A percentile compares a stretch with the other conserved stretches of the same genome.
These are phyloP conservation scores for Strigamia maritima DNA, from an alignment of 2,888 invertebrate species.

Conservation along the genomic window DNA sequence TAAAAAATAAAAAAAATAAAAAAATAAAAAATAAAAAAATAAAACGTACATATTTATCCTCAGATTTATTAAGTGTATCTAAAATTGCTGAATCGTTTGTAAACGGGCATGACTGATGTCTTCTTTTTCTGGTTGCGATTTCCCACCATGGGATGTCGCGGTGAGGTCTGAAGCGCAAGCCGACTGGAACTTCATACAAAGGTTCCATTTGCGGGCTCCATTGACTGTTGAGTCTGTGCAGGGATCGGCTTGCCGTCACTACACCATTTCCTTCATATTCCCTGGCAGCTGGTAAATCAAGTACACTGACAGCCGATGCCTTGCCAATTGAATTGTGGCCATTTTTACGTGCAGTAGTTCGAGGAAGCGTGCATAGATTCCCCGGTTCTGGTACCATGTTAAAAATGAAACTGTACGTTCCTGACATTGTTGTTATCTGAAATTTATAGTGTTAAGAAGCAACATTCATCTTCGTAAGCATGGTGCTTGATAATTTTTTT, in stretches of 20 bases:
- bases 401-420: constrained; percentile 28
- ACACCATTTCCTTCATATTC: constrained; percentile 36
- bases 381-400: constrained; percentile 22
- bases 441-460: constrained; percentile 16
- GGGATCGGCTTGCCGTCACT: constrained; percentile 39
- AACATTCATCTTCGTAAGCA: neutral
- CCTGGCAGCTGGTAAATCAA: constrained; percentile 15
- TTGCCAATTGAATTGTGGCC: neutral
- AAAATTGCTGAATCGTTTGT: constrained; percentile 57
- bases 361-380: constrained; percentile 6
- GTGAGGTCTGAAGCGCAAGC: constrained; percentile 51
- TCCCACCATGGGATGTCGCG: constrained; percentile 85
- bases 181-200: constrained; percentile 51
- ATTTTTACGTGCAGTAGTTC: neutral
- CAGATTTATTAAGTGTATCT: constrained; percentile 11
- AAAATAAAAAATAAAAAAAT: neutral
- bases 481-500: neutral
- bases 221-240: constrained; percentile 42
- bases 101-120: constrained; percentile 76
- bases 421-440: constrained; percentile 32
- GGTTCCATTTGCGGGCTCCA: constrained; percentile 50
- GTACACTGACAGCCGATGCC: constrained; percentile 12
- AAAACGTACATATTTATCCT: constrained; percentile 18
- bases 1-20: neutral
- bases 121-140: constrained; percentile 70